Percentiles rank a stretch among this genome's conserved stretches.
phyloP scores from a whole-genome alignment of 2,888 invertebrate species.

The Caenorhabditis wallacei region DNA sequence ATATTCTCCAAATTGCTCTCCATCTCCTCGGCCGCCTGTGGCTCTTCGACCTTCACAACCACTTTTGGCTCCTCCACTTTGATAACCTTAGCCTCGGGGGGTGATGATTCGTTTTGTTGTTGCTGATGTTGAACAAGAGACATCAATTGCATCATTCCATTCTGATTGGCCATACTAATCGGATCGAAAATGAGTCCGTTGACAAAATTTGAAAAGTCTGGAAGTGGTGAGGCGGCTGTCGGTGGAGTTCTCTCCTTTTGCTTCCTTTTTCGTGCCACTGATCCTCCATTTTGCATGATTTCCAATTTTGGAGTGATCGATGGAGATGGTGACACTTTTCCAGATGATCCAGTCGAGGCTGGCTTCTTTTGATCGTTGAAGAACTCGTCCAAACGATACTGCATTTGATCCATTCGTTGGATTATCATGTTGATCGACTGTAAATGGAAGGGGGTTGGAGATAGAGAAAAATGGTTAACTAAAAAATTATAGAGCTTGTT shows the following conservation, averaged over 20 bases:
- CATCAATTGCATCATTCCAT: slow-evolving; percentile 57
- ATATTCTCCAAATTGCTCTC: background rate
- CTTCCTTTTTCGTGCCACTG: slow-evolving; percentile 35
- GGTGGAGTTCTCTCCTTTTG: slow-evolving; percentile 44
- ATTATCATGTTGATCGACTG: slow-evolving; percentile 25
- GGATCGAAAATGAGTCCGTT: slow-evolving; percentile 58
- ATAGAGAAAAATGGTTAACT: no score
- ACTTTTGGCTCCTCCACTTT: slow-evolving; percentile 32
- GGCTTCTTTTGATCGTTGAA: background rate
- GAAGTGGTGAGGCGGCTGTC: slow-evolving; percentile 52
- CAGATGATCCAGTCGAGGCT: background rate
- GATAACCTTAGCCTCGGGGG: slow-evolving; percentile 18
- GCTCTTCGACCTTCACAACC: background rate
- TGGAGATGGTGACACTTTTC: slow-evolving; percentile 36
- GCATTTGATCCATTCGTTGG: slow-evolving; percentile 35
- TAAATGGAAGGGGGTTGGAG: no score
- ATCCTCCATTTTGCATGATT: background rate
- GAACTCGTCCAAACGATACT: slow-evolving; percentile 24
- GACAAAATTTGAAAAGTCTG: slow-evolving; percentile 48
- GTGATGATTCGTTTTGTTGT: slow-evolving; percentile 23
- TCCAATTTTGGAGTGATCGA: background rate
- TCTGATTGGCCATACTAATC: slow-evolving; percentile 29
- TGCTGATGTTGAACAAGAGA: slow-evolving; percentile 60
- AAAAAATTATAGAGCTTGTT: background rate
- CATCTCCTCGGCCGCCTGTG: background rate